phyloP scores from a whole-genome alignment of 2,797 vertebrate species.

The Atherinosoma microstoma region DNA sequence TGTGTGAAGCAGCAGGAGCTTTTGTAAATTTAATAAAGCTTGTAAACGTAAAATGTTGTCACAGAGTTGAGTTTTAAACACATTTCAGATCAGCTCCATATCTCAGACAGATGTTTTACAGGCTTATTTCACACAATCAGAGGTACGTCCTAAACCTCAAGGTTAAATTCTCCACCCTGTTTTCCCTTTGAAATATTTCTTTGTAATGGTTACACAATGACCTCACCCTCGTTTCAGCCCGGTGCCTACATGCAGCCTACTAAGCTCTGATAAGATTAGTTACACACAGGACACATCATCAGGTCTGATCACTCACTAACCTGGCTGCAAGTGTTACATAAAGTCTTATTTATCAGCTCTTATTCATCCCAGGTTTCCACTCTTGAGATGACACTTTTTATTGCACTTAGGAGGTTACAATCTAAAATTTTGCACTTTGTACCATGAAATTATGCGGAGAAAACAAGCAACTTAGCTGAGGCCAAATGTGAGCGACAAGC shows the following conservation, averaged over 20 bases:
- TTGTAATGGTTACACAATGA: constrained; percentile 26
- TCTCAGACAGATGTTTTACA: background rate
- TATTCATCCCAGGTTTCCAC: too few relatives aligned
- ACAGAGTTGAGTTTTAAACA: constrained; percentile 1
- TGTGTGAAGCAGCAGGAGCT: constrained; percentile 4
- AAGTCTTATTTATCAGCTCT: too few relatives aligned
- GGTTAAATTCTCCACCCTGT: background rate
- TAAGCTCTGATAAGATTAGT: constrained; percentile 47
- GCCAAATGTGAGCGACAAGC: background rate
- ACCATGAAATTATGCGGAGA: background rate
- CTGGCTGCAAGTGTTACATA: rapidly evolving
- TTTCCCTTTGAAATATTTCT: background rate
- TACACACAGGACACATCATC: background rate
- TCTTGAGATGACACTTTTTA: too few relatives aligned
- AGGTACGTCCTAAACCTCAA: background rate
- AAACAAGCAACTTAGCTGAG: background rate
- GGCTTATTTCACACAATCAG: background rate
- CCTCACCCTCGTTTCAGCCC: constrained; percentile 27
- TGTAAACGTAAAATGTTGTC: background rate
- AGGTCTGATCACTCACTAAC: background rate
- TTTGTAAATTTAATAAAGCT: constrained; percentile 15
- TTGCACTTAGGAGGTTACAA: background rate
- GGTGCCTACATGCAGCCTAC: constrained; percentile 14
- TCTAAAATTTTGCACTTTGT: background rate
- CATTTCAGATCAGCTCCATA: background rate